These are phyloP conservation scores for Romanogobio albipinnatus DNA, from an alignment of 2,113 vertebrate species.

Conservation along the genomic window DNA sequence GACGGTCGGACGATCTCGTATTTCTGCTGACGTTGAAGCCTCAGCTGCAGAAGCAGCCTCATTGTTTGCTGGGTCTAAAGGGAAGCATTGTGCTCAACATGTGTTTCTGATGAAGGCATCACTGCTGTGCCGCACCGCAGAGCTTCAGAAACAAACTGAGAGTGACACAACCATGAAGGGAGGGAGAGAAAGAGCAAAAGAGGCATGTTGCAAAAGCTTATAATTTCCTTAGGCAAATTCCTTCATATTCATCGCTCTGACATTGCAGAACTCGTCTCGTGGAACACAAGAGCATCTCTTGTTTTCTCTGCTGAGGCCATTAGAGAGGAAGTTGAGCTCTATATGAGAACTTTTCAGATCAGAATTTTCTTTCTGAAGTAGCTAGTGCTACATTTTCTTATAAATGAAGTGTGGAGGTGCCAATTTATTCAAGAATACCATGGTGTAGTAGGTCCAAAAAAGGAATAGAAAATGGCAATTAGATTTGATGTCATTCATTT, in stretches of 20 bases:
- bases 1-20: background rate
- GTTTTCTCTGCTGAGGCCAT: conserved; percentile 26
- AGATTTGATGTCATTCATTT: background rate
- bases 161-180: background rate
- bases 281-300: conserved; percentile 3
- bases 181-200: background rate
- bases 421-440: background rate
- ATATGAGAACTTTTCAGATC: conserved; percentile 17
- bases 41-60: conserved; percentile 19
- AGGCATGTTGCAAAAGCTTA: conserved; percentile 23
- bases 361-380: conserved; percentile 35
- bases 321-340: background rate
- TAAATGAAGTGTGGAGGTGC: background rate
- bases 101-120: conserved; percentile 67
- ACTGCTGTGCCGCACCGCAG: conserved; percentile 49
- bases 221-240: background rate
- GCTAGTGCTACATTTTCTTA: background rate
- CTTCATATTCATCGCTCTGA: background rate
- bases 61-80: conserved; percentile 44
- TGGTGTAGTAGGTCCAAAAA: background rate
- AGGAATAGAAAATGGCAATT: background rate
- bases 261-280: background rate
- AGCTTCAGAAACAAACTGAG: conserved; percentile 46
- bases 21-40: conserved; percentile 17
- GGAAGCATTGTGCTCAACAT: conserved; percentile 52